These are phyloP conservation scores for Cyanoramphus novaezelandiae DNA, from an alignment of 2,113 vertebrate species.

Conservation along the genomic window DNA sequence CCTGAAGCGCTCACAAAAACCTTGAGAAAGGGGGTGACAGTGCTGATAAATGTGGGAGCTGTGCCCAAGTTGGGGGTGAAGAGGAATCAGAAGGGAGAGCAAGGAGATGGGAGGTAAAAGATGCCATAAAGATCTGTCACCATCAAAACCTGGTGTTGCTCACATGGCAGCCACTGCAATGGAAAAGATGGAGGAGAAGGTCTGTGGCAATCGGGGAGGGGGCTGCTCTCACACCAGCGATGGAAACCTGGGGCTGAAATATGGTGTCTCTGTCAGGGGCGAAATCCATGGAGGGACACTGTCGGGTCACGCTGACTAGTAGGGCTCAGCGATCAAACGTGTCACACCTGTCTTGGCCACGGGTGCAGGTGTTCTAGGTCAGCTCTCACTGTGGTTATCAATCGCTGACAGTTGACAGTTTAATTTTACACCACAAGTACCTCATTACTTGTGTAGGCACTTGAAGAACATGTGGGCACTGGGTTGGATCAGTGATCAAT, in stretches of 20 bases:
- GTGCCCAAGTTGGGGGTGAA: not conserved
- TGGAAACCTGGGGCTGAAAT: constrained; percentile 60
- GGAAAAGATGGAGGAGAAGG: not conserved
- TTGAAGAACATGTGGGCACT: constrained; percentile 95
- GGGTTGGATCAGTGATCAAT: constrained; percentile 99
- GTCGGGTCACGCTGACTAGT: constrained; percentile 80
- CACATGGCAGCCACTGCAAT: rapidly evolving
- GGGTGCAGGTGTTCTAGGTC: constrained; percentile 91
- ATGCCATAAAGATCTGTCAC: not conserved
- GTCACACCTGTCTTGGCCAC: constrained; percentile 89
- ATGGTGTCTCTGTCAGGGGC: constrained; percentile 64
- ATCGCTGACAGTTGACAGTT: constrained; percentile 99
- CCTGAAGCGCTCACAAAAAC: not conserved
- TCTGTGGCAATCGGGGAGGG: not conserved
- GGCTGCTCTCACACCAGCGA: not conserved
- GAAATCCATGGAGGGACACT: constrained; percentile 76
- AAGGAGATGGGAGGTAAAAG: not conserved
- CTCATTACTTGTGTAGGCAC: constrained; percentile 96
- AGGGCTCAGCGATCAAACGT: constrained; percentile 88
- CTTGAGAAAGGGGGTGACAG: not conserved
- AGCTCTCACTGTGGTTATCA: constrained; percentile 94
- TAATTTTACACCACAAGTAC: constrained; percentile 99
- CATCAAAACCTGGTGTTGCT: not conserved
- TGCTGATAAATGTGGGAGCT: not conserved
- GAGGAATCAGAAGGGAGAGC: not conserved